phyloP scores from a whole-genome alignment of 2,888 invertebrate species.

The Callyntrura sp. region DNA sequence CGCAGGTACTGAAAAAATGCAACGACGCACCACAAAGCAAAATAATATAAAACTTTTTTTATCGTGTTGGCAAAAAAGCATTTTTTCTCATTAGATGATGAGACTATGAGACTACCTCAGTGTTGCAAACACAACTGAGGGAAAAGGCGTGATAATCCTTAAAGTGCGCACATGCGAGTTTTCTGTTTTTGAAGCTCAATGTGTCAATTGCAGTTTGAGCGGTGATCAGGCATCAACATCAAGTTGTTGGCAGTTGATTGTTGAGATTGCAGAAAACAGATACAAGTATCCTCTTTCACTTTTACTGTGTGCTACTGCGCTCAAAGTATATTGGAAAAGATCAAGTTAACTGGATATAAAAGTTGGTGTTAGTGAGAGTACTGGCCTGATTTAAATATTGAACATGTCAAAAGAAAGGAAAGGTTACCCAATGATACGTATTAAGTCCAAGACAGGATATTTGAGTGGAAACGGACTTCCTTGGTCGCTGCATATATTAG shows the following conservation, averaged over 20 bases:
- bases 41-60: no score
- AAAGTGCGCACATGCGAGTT: background rate
- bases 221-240: no score
- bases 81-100: conserved; percentile 39
- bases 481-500: conserved; percentile 35
- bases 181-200: conserved; percentile 23
- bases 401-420: conserved; percentile 15
- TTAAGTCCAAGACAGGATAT: background rate
- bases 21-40: no score
- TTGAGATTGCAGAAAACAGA: no score
- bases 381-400: background rate
- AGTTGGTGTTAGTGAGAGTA: conserved; percentile 14
- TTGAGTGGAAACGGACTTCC: background rate
- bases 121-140: conserved; percentile 51
- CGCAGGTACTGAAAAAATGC: no score
- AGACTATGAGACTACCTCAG: conserved; percentile 38
- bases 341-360: conserved; percentile 7
- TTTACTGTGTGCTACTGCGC: background rate
- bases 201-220: background rate
- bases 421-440: conserved; percentile 7
- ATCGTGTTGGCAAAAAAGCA: conserved; percentile 16
- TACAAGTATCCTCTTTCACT: background rate
- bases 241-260: background rate
- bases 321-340: background rate
- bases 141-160: conserved; percentile 20